These are phyloP conservation scores for Ormyrus nitidulus DNA, from an alignment of 2,888 invertebrate genomes.

Conservation along the genomic window DNA sequence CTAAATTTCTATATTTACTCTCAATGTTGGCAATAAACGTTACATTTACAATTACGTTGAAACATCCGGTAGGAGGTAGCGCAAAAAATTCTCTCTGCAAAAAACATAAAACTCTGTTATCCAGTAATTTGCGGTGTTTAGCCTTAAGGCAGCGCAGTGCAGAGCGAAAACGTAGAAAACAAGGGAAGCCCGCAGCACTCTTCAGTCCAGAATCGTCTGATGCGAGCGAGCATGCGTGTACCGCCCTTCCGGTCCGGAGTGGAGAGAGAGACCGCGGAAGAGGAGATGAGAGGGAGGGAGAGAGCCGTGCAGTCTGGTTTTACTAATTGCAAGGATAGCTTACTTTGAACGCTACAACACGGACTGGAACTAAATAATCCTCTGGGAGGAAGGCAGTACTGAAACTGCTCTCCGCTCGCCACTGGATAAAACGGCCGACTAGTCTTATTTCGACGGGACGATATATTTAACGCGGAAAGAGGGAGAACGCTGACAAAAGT, in stretches of 20 bases:
- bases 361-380: constrained; percentile 32
- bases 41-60: no score
- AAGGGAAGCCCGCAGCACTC: not conserved
- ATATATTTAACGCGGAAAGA: no score
- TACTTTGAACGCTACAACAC: constrained; percentile 24
- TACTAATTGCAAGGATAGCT: constrained; percentile 39
- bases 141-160: not conserved
- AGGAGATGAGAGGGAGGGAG: not conserved
- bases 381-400: not conserved
- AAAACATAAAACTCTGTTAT: constrained; percentile 1
- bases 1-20: no score
- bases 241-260: constrained; percentile 30
- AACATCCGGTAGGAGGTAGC: no score
- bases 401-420: no score
- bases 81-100: not conserved
- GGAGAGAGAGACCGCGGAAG: not conserved
- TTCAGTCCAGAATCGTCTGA: not conserved
- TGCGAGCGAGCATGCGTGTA: constrained; percentile 13
- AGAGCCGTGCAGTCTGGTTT: constrained; percentile 19
- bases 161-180: not conserved
- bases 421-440: no score
- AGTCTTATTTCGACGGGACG: no score
- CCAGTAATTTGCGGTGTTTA: constrained; percentile 31
- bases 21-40: no score
- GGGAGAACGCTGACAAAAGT: constrained; percentile 24